Evolutionary conservation across 2,113 vertebrate species (phyloP), one percentile per base, ranked within the genome.

Genomic region (Cisticola juncidis): DNA sequence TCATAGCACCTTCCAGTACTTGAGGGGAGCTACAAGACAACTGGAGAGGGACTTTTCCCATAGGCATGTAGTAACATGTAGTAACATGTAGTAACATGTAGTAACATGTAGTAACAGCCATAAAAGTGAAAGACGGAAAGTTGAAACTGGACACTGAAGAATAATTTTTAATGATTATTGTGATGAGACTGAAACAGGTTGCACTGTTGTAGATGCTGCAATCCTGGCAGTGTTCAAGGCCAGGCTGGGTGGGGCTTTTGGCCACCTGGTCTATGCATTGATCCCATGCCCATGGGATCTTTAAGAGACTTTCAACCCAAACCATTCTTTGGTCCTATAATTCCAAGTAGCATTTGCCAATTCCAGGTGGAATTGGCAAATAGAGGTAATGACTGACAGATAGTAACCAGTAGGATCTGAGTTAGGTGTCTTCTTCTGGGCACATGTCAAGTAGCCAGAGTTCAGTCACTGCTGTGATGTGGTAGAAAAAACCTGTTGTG

Each of bases 361-460:
- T n/a, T n/a, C n/a, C n/a, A n/a, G n/a, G 0, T 54, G 23, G 28
- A 70, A 51, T 10, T 3, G 2, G 23, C 3, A 1, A 36, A 58
- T 3, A 90, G 33, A 78, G 45, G 24, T 16, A 60, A 5, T 21
- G 50, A 26, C 50, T 61, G 47, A 42, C 36, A 61, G 66, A 53
- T 35, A 61, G 24, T 66, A 61, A 57, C 61, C 36, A 1, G 1
- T 58, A 82, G 47, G 35, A 79, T 74, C 36, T 23, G 66, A 79
- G 28, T 61, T 36, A 62, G 42, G 47, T 82, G n/a, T 73, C 53
- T 70, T 25, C 28, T 57, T 54, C 74, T 35, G 62, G 26, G 53
- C 29, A 82, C 10, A 36, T 42, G 82, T 74, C 70, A 79, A 15
- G 47, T 9, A 88, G 79, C 26, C 60, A 87, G 31, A 92, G 35